Evolutionary conservation across 2,113 vertebrate species (phyloP).

Genomic region (Oryctolagus cuniculus): mOryCun1.1 NC_091442.1:90835001-90835500

Average conservation of each 20-base stretch:
- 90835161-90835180: conserved; percentile 93
- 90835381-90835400: conserved; percentile 43
- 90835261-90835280: conserved; percentile 97
- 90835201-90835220: conserved; percentile 93
- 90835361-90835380: conserved; percentile 27
- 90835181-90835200: conserved; percentile 94
- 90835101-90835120: conserved; percentile 42
- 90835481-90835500: conserved; percentile 10
- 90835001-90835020: background rate
- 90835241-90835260: conserved; percentile 99
- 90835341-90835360: conserved; percentile 6
- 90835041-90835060: conserved; percentile 40
- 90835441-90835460: background rate
- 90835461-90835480: background rate
- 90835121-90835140: conserved; percentile 31
- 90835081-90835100: conserved; percentile 35
- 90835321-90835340: conserved; percentile 10
- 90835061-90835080: background rate
- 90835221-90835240: conserved; percentile 97
- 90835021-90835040: conserved; percentile 1
- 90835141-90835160: conserved; percentile 70
- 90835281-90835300: conserved; percentile 92
- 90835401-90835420: conserved; percentile 47
- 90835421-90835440: background rate
- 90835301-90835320: conserved; percentile 51